phyloP scores from a whole-genome alignment of 2,888 invertebrate species.

The Embidobia sp. region DNA sequence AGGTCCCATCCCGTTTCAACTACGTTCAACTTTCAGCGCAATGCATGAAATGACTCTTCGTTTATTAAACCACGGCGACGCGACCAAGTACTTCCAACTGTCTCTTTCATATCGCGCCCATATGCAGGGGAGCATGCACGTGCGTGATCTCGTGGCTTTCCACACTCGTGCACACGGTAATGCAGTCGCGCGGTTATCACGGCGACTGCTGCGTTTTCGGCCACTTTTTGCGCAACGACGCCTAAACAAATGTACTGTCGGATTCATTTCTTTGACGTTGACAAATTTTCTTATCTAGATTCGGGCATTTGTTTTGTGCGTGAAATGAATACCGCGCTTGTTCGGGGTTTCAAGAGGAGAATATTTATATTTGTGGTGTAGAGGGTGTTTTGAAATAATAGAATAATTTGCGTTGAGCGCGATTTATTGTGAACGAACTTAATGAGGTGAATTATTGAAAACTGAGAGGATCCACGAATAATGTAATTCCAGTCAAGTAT shows the following conservation, averaged over 20 bases:
- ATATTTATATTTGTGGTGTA: too few species aligned
- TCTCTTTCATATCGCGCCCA: slow-evolving; percentile 5
- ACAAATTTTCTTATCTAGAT: background rate
- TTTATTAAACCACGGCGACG: slow-evolving; percentile 25
- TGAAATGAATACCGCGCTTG: too few species aligned
- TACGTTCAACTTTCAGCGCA: slow-evolving; percentile 16
- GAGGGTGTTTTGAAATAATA: too few species aligned
- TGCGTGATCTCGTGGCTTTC: slow-evolving; percentile 5
- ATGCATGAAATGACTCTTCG: background rate
- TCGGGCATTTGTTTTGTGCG: background rate
- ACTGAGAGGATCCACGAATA: too few species aligned
- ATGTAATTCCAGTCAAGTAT: too few species aligned
- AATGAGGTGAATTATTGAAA: too few species aligned
- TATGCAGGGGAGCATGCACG: background rate
- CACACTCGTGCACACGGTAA: slow-evolving; percentile 4
- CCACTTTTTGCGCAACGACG: background rate
- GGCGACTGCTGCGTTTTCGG: background rate
- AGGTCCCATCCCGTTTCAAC: background rate
- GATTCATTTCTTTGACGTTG: background rate
- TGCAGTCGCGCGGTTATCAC: background rate
- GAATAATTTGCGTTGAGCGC: too few species aligned
- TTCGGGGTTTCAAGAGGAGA: too few species aligned
- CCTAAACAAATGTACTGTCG: background rate
- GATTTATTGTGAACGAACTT: too few species aligned
- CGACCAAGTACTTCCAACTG: slow-evolving; percentile 1